Evolutionary conservation across 2,797 vertebrate species (phyloP).

Genomic region (Leptatherina wallacei): DNA sequence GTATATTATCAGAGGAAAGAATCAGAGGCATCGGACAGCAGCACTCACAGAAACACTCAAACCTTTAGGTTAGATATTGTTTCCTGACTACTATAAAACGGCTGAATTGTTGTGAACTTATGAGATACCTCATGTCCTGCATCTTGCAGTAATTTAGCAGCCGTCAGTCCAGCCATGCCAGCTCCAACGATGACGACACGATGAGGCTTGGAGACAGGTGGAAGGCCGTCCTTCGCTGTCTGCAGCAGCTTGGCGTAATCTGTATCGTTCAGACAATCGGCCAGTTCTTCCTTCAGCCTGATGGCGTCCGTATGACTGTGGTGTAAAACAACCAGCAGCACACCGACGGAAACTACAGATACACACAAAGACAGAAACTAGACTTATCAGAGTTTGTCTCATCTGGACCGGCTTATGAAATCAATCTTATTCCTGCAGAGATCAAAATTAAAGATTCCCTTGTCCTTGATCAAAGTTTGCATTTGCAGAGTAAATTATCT

Average conservation of each 20-base stretch:
- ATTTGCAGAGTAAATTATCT: no score
- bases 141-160: slow-evolving; percentile 71
- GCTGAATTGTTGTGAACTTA: not conserved
- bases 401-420: not conserved
- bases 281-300: slow-evolving; percentile 50
- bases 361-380: not conserved
- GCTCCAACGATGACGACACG: slow-evolving; percentile 73
- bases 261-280: slow-evolving; percentile 74
- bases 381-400: no score
- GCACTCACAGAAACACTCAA: no score
- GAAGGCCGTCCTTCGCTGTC: slow-evolving; percentile 70
- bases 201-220: slow-evolving; percentile 15
- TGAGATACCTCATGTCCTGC: slow-evolving; percentile 74
- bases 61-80: no score
- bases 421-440: not conserved
- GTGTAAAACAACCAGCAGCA: slow-evolving; percentile 25
- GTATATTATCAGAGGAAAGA: no score
- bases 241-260: slow-evolving; percentile 78
- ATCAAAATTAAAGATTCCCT: no score
- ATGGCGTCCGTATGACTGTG: not conserved
- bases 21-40: no score
- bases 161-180: slow-evolving; percentile 78
- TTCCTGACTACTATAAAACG: not conserved
- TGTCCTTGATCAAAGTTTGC: no score
- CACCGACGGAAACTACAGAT: not conserved